Percentiles rank a stretch among this genome's conserved stretches.
phyloP scores from a whole-genome alignment of 2,797 vertebrate species.

The Gymnothorax javanicus region DNA sequence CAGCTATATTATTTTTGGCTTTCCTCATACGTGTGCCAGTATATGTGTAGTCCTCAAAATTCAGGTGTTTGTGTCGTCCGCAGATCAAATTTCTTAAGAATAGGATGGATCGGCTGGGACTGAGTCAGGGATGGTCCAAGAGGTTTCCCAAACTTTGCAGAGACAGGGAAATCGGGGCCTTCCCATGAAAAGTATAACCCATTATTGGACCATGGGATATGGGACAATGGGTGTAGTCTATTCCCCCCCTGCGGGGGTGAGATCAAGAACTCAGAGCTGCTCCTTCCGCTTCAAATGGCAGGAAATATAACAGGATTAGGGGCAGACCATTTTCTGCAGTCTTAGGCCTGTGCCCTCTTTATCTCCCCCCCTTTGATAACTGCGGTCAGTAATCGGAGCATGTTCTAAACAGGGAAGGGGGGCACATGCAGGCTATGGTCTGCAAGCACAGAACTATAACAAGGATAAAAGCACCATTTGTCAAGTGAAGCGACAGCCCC shows the following conservation, averaged over 20 bases:
- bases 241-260: background rate
- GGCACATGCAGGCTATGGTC: background rate
- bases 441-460: background rate
- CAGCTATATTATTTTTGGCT: background rate
- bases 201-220: background rate
- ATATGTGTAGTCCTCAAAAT: background rate
- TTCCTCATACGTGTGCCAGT: background rate
- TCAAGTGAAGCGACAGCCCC: background rate
- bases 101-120: background rate
- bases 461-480: conserved; percentile 4
- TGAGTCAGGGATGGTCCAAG: background rate
- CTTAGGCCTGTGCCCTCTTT: background rate
- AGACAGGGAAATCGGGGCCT: background rate
- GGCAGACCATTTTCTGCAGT: background rate
- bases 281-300: conserved; percentile 11
- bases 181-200: background rate
- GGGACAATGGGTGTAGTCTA: background rate
- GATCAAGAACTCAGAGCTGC: background rate
- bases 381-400: background rate
- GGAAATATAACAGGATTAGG: conserved; percentile 1
- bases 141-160: background rate
- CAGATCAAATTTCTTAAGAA: too few relatives aligned
- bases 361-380: background rate
- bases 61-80: background rate
- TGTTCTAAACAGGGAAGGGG: background rate